A percentile compares a stretch with the other conserved stretches of the same genome.
Evolutionary conservation across 2,113 vertebrate species (phyloP).

Genomic region (Eonycteris spelaea): DNA sequence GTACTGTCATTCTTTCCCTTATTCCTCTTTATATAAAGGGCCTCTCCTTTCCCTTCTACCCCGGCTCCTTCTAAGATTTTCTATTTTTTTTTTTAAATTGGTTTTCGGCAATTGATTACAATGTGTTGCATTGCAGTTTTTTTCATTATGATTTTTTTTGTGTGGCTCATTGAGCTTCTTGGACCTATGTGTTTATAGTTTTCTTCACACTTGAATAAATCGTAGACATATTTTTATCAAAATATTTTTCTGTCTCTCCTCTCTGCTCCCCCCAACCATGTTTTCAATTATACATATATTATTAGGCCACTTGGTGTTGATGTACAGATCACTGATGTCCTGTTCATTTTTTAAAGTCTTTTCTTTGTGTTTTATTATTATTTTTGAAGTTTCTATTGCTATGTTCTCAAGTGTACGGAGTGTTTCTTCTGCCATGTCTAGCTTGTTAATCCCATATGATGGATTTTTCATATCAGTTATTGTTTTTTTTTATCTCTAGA

Average conservation of each 20-base stretch:
- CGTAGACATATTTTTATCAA: not conserved
- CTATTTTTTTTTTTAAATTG: not conserved
- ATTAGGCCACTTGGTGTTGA: not conserved
- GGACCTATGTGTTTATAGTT: no score
- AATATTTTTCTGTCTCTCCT: not conserved
- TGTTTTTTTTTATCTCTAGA: not conserved
- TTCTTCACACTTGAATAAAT: not conserved
- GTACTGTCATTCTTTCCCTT: not conserved
- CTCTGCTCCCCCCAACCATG: not conserved
- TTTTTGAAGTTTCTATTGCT: not conserved
- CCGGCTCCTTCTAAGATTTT: not conserved
- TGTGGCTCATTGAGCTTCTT: not conserved
- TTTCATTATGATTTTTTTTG: not conserved
- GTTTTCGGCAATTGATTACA: not conserved
- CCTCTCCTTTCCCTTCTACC: not conserved
- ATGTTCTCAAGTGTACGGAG: not conserved
- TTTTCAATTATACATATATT: not conserved
- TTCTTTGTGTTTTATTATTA: not conserved
- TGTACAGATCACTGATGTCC: not conserved
- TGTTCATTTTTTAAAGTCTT: not conserved
- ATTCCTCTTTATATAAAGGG: not conserved
- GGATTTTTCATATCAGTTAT: not conserved
- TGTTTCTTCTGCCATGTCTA: not conserved
- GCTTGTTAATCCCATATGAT: not conserved
- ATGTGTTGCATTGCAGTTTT: not conserved